Conservation (phyloP, 2,888 invertebrate genomes). For the Stenchaetothrips biformis region DNA sequence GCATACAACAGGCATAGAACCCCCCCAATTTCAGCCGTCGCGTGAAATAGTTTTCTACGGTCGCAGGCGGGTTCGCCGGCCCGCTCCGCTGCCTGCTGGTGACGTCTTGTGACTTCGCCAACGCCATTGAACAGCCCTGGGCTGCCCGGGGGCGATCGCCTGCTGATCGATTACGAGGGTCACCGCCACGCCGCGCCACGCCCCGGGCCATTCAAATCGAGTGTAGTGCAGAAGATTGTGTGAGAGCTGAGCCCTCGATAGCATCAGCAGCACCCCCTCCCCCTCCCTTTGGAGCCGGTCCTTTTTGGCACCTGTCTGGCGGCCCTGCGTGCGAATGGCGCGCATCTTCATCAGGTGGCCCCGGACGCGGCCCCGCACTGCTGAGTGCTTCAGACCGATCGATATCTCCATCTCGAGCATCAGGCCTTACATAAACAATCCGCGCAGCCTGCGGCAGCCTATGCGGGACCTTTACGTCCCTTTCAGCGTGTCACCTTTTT, state of each 20-base stretch:
- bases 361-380: background rate
- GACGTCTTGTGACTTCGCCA: too few species aligned
- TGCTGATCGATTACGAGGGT: too few species aligned
- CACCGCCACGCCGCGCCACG: background rate
- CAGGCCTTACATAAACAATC: constrained; percentile 18
- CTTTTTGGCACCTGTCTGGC: background rate
- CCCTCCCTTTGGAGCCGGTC: background rate
- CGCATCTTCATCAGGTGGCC: background rate
- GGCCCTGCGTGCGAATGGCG: background rate
- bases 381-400: too few species aligned
- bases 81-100: too few species aligned
- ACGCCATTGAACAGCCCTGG: too few species aligned
- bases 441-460: background rate
- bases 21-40: too few species aligned
- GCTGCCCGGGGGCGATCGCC: too few species aligned
- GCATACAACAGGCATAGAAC: too few species aligned
- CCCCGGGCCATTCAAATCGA: constrained; percentile 6
- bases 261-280: background rate
- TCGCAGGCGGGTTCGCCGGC: too few species aligned
- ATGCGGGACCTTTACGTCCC: background rate
- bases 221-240: background rate
- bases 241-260: background rate
- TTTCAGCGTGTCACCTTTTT: constrained; percentile 12
- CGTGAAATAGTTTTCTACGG: too few species aligned
- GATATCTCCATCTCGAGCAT: too few species aligned